phyloP scores from a whole-genome alignment of 2,797 vertebrate genomes.

The Sus cebifrons region DNA sequence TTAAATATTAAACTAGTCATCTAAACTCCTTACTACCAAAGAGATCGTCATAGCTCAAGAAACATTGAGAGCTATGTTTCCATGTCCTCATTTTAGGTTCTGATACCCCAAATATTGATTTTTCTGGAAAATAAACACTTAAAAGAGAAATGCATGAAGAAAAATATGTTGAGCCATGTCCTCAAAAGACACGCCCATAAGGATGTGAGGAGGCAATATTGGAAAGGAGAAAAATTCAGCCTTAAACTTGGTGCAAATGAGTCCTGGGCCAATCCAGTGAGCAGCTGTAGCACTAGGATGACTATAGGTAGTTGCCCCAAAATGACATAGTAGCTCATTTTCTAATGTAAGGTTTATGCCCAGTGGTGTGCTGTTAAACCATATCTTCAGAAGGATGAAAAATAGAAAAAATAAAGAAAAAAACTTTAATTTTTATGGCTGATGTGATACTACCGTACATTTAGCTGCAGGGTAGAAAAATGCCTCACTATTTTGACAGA shows the following conservation, averaged over 20 bases:
- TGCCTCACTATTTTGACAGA: background rate
- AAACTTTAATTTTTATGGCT: background rate
- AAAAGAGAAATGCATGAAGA: background rate
- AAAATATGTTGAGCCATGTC: background rate
- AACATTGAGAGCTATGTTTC: background rate
- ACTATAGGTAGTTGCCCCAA: background rate
- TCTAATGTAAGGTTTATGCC: background rate
- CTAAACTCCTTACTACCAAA: background rate
- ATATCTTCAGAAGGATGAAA: background rate
- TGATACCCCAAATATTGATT: background rate
- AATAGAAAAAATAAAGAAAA: background rate
- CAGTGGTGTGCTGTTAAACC: background rate
- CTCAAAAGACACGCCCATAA: background rate
- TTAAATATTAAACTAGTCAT: background rate
- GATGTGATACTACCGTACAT: background rate
- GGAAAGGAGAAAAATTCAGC: background rate
- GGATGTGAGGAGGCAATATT: background rate
- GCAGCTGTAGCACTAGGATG: background rate
- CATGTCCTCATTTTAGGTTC: background rate
- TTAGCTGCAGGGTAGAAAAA: background rate
- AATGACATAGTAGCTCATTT: background rate
- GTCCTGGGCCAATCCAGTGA: background rate
- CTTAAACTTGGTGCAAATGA: background rate
- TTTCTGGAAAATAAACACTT: background rate
- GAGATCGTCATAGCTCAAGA: background rate